phyloP scores from a whole-genome alignment of 2,888 invertebrate genomes.

The Drosophila pegasa region DNA sequence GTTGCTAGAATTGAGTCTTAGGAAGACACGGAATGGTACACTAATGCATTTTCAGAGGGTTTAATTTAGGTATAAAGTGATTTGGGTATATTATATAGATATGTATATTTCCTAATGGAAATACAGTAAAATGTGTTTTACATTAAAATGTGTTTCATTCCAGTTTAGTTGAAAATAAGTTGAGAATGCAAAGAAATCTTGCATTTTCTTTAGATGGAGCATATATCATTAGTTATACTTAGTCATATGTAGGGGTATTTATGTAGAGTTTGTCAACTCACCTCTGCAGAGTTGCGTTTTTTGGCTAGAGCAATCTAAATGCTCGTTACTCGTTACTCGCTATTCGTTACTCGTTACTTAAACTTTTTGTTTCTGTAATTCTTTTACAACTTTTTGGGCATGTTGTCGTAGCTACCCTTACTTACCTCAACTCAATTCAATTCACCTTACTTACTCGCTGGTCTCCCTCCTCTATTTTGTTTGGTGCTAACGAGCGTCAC shows the following conservation, averaged over 20 bases:
- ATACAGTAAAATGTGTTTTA: not conserved
- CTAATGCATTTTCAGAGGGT: not conserved
- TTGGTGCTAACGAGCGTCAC: not conserved
- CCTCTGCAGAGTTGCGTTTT: slow-evolving; percentile 39
- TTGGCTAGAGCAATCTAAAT: slow-evolving; percentile 25
- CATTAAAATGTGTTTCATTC: no score
- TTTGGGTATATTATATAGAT: not conserved
- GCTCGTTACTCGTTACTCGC: slow-evolving; percentile 24
- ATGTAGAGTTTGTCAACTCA: slow-evolving; percentile 11
- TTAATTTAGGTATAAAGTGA: no score
- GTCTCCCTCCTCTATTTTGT: no score
- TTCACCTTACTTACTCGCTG: slow-evolving; percentile 28
- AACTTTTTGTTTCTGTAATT: slow-evolving; percentile 12
- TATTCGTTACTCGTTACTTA: slow-evolving; percentile 14
- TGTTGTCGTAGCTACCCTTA: slow-evolving; percentile 41
- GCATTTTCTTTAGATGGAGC: not conserved
- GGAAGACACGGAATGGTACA: not conserved
- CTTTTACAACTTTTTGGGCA: slow-evolving; percentile 31
- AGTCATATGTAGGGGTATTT: not conserved
- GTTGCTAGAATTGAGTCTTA: not conserved
- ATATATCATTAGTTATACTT: not conserved
- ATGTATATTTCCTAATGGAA: not conserved
- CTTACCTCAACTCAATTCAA: slow-evolving; percentile 27
- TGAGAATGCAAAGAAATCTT: not conserved
- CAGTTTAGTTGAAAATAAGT: not conserved